Base-by-base conservation (phyloP, 2,888 invertebrate species). In the Tigriopus californicus region DNA sequence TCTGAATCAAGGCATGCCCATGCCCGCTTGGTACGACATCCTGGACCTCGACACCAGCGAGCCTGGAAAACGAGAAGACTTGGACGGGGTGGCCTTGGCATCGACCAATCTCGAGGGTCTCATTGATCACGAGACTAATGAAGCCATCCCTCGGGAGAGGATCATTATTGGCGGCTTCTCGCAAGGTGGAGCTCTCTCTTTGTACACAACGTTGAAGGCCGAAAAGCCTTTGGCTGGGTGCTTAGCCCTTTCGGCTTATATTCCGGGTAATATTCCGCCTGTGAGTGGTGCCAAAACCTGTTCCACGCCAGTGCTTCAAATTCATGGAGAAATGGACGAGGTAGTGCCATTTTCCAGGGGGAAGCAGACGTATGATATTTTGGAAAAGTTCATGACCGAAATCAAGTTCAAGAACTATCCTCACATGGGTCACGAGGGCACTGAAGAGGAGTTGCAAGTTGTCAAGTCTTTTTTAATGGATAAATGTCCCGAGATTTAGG, bases 1-100 rank as follows among this genome's bases (percentile, higher is more conserved):
- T 6, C 24, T 51, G 24, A 59, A 59, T 20, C n/a, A 18, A 12
- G 59, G 59, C 18, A 22, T 59, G 41, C n/a, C 15, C 1, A 59
- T 59, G 59, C 59, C 59, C 6, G 59, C 59, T 18, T 59, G 59
- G 59, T 59, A 49, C 52, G 59, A 59, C 25, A 51, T 59, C 11
- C 15, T 18, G 1, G 48, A 48, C 42, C 1, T 59, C 1, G 52
- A 33, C 40, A 15, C n/a, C 2, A 20, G 20, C 12, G 20, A 25
- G 15, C n/a, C 22, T 2, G 15, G n/a, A 15, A 59, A n/a, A 41
- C 42, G 56, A 18, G 56, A 56, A 22, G 52, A 59, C 20, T 8
- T 59, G 13, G 59, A 52, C 15, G 52, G 59, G 10, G 40, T 59
- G 18, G 49, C 51, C 15, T 40, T 33, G 2, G 51, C 59, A 13